Evolutionary conservation across 2,797 vertebrate genomes (phyloP).

Genomic region (Mus minutoides): DNA sequence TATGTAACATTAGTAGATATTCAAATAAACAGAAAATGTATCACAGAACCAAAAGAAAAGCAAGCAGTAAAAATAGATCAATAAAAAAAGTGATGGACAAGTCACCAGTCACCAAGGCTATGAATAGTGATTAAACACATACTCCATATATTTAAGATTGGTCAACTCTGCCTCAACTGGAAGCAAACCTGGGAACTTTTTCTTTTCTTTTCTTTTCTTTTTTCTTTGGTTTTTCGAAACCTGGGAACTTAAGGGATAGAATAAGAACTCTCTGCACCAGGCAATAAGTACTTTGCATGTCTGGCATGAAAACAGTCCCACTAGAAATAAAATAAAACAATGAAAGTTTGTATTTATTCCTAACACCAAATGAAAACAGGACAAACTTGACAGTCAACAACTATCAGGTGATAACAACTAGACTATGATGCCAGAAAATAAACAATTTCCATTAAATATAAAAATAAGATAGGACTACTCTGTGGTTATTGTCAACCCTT

Average conservation of each 20-base stretch:
- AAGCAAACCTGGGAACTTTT: not conserved
- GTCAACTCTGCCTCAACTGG: not conserved
- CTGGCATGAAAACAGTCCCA: not conserved
- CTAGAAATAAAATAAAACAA: not conserved
- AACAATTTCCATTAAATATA: conserved; percentile 17
- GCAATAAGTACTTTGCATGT: not conserved
- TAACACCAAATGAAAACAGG: not conserved
- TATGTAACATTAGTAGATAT: conserved; percentile 20
- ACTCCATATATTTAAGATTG: not conserved
- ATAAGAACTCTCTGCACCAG: not conserved
- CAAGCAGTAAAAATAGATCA: not conserved
- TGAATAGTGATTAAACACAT: not conserved
- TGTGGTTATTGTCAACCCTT: conserved; percentile 33
- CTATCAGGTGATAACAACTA: not conserved
- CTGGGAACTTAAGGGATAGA: not conserved
- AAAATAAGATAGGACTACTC: conserved; percentile 12
- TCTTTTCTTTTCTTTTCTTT: too few relatives aligned
- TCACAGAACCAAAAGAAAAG: conserved; percentile 27
- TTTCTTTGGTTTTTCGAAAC: too few relatives aligned
- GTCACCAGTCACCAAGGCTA: not conserved
- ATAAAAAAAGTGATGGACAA: conserved; percentile 7
- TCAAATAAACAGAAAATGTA: conserved; percentile 34
- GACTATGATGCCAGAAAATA: conserved; percentile 20
- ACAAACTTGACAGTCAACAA: not conserved
- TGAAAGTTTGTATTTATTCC: not conserved